A percentile compares a stretch with the other conserved stretches of the same genome.
These are phyloP conservation scores for Epizoanthus stellaris DNA, from an alignment of 92 coral and sea anemone genomes.

Conservation along the genomic window DNA sequence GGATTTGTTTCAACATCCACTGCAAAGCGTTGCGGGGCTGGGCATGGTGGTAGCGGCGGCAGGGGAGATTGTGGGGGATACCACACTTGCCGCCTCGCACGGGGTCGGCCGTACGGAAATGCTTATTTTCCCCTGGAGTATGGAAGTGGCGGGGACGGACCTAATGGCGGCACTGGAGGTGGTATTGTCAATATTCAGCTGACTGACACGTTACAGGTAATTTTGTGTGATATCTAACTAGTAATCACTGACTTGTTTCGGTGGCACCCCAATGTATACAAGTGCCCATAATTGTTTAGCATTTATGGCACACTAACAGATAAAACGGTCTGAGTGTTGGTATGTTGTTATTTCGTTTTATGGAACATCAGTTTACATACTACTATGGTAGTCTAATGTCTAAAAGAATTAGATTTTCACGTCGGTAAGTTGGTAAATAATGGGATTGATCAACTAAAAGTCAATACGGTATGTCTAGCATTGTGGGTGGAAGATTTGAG, in stretches of 20 bases:
- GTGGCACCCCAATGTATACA: too few species aligned
- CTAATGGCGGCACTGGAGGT: slow-evolving; percentile 73
- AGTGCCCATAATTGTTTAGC: background rate
- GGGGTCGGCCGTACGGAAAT: slow-evolving; percentile 70
- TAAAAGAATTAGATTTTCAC: too few species aligned
- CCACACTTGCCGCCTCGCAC: slow-evolving; percentile 63
- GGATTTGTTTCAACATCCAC: slow-evolving; percentile 63
- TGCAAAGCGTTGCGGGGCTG: slow-evolving; percentile 76
- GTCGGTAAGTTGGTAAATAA: too few species aligned
- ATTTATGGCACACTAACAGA: background rate
- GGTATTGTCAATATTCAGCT: slow-evolving; percentile 68
- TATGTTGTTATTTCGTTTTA: too few species aligned
- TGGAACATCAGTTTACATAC: too few species aligned
- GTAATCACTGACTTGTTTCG: too few species aligned
- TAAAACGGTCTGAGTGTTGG: too few species aligned
- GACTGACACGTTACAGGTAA: slow-evolving; percentile 61
- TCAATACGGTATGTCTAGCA: too few species aligned
- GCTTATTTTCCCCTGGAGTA: slow-evolving; percentile 61
- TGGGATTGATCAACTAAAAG: too few species aligned
- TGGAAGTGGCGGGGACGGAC: slow-evolving; percentile 75
- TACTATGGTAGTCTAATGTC: too few species aligned
- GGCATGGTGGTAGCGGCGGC: slow-evolving; percentile 81
- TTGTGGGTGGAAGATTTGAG: too few species aligned
- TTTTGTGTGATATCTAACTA: background rate
- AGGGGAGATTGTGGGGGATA: slow-evolving; percentile 65